Conservation (phyloP, 2,113 vertebrate genomes). For the Sylvilagus bachmani region DNA sequence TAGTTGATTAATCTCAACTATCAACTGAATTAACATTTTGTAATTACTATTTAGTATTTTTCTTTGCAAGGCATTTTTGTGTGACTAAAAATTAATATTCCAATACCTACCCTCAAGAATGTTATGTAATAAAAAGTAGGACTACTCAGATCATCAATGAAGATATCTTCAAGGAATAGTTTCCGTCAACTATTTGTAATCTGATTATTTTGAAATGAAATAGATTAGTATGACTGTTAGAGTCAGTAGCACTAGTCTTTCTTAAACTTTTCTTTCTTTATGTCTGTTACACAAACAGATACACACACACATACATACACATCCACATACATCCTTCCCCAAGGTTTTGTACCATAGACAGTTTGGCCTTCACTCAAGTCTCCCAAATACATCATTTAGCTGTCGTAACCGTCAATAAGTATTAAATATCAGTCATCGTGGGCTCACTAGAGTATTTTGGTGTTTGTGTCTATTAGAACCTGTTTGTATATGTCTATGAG, state of each 20-base stretch:
- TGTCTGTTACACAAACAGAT: neutral
- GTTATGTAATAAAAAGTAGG: neutral
- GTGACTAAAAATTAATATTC: neutral
- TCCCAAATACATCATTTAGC: neutral
- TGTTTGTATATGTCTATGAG: neutral
- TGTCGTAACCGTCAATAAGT: neutral
- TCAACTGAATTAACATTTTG: neutral
- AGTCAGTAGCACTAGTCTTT: neutral
- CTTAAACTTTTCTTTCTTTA: neutral
- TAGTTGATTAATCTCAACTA: neutral
- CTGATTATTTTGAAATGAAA: constrained; percentile 36
- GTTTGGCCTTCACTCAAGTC: neutral
- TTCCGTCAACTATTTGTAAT: neutral
- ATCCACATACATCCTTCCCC: neutral
- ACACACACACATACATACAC: neutral
- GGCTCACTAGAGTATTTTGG: neutral
- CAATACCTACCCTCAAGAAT: neutral
- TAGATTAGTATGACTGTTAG: rapidly evolving
- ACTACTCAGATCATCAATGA: neutral
- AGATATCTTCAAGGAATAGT: neutral
- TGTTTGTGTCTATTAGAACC: neutral
- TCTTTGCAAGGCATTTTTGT: neutral
- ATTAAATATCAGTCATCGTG: neutral
- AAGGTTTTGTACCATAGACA: neutral
- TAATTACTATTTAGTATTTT: neutral